Percentiles rank a stretch among this genome's conserved stretches.
Evolutionary conservation across 1,140 invertebrate species (phyloP).

Genomic region (Palaemon carinicauda): DNA sequence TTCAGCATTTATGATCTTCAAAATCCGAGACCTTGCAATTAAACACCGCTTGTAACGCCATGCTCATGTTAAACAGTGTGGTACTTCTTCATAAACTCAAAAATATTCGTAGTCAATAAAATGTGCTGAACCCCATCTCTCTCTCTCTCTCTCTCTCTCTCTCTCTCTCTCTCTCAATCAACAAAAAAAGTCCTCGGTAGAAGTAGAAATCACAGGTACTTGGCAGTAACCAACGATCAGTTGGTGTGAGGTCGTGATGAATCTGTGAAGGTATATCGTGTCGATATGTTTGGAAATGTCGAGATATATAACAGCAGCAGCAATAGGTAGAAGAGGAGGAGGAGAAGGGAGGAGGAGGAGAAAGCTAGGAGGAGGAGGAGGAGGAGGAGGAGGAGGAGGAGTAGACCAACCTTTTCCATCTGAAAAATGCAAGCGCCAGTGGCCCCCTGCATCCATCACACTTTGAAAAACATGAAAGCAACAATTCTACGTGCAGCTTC

Average conservation of each 20-base stretch:
- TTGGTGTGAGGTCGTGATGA: neutral
- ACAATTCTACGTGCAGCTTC: slow-evolving; percentile 45
- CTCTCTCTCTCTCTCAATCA: neutral
- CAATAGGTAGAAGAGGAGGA: too few relatives aligned
- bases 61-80: neutral
- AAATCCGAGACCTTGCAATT: neutral
- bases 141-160: slow-evolving; percentile 5
- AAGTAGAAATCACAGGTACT: too few relatives aligned
- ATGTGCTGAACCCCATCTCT: neutral
- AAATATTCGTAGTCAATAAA: neutral
- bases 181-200: neutral
- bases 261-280: neutral
- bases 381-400: neutral
- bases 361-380: neutral
- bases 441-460: slow-evolving; percentile 48
- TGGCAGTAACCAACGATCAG: neutral
- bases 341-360: too few relatives aligned
- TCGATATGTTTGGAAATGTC: too few relatives aligned
- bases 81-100: neutral
- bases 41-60: neutral
- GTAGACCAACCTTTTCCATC: neutral
- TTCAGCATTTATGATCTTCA: too few relatives aligned
- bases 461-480: slow-evolving; percentile 55
- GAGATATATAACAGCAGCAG: too few relatives aligned
- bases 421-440: neutral